Evolutionary conservation across 2,888 invertebrate genomes (phyloP), one percentile per base, ranked within the genome.

Genomic region (Boloria euphrosyne): DNA sequence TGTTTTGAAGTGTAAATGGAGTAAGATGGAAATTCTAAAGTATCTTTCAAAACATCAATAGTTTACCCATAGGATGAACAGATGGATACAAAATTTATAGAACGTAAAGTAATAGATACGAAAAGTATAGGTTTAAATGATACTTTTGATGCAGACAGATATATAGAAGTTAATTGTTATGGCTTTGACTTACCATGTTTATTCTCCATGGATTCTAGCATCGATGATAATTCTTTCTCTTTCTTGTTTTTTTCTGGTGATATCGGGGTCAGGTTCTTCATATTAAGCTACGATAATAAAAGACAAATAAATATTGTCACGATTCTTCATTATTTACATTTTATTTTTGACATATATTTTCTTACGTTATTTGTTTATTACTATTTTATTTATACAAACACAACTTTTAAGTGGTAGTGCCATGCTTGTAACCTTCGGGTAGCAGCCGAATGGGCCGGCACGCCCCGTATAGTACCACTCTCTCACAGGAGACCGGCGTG

Each of bases 131-230:
- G 13, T 50, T 50, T 49, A 44, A 53, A 27, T 52, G 4, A 55
- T n/a, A 22, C 31, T 49, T 38, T 50, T 50, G 2, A 38, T 59
- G 17, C 49, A 38, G 10, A 18, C 31, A 38, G 14, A 14, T 38
- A 22, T 13, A 57, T 64, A 7, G 27, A n/a, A n/a, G n/a, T n/a
- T n/a, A n/a, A n/a, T 64, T 17, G 16, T 52, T 13, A 13, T 43
- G 43, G 22, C 13, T 47, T 53, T 14, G 22, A 89, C 95, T 92
- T 93, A 97, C 97, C 96, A 88, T 97, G 96, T 84, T 96, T 97
- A 38, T 95, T 94, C 79, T 97, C 97, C 93, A 97, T 95, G 63
- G 96, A 95, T 71, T 95, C 94, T 54, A 97, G 93, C 89, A 96
- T 94, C 17, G 95, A 93, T 31, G 95, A 93, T 63, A 97, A 80